phyloP scores from a whole-genome alignment of 2,888 invertebrate species.

The Drosophila rubida region DNA sequence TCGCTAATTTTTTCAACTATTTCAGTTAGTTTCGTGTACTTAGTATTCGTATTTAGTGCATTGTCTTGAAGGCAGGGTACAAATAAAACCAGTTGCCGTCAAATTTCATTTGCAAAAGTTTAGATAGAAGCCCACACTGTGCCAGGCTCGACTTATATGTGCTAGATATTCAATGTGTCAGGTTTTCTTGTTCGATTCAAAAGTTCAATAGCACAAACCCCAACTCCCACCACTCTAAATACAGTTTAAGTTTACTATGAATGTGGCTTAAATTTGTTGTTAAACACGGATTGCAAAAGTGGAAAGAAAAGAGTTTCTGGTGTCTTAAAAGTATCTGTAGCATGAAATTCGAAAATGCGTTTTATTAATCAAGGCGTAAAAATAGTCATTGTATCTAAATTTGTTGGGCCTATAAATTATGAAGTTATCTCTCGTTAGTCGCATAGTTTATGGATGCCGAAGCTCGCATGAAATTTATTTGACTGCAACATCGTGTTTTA shows the following conservation, averaged over 20 bases:
- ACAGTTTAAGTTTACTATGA: neutral
- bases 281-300: constrained; percentile 7
- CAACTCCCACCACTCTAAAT: neutral
- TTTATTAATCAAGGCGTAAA: constrained; percentile 56
- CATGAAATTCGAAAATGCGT: constrained; percentile 15
- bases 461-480: constrained; percentile 65
- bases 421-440: constrained; percentile 59
- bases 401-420: constrained; percentile 72
- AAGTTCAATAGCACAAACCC: constrained; percentile 57
- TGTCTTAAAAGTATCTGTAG: constrained; percentile 9
- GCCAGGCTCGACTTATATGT: constrained; percentile 18
- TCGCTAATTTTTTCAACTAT: too few relatives aligned
- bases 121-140: constrained; percentile 40
- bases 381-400: constrained; percentile 54
- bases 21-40: too few relatives aligned
- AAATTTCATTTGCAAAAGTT: constrained; percentile 54
- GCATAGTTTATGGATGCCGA: constrained; percentile 46
- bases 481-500: constrained; percentile 72
- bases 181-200: constrained; percentile 71
- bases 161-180: constrained; percentile 64
- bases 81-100: constrained; percentile 46
- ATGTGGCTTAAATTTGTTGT: neutral
- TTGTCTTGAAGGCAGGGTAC: constrained; percentile 30
- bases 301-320: neutral
- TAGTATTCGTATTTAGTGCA: too few relatives aligned